Evolutionary conservation across 1,140 invertebrate species (phyloP), one percentile per base, ranked within the genome.

Genomic region (Pseudachorutes palmiensis): DNA sequence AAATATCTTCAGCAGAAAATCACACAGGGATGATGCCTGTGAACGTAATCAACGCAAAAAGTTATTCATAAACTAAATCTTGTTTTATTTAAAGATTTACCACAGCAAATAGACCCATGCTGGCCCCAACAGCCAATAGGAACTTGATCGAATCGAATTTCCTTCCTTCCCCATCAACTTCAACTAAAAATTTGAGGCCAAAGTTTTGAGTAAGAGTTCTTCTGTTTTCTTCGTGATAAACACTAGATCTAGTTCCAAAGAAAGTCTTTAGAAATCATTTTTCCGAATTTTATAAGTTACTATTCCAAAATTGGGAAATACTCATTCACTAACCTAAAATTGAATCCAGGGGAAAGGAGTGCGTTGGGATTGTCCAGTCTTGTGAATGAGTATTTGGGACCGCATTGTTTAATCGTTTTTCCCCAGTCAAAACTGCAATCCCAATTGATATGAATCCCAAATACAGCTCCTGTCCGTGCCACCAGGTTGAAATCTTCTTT

Each of bases 351-450:
- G 3, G 76, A 74, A 30, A 76, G 65, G 41, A 62, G 64, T 9
- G 74, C 74, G 36, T 75, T 33, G 0, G 74, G 70, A 55, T 77
- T 74, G 72, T 79, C 78, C n/a, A 78, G 28, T 76, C 83, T 66
- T 71, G 72, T 29, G 70, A 84, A 84, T 2, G 62, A 73, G 73
- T 84, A 84, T 48, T 74, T 75, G 2, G 83, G 83, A 32, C 77
- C 65, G 71, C 83, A 84, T 2, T 79, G 70, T 3, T 78, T 73
- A 5, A 74, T 68, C 3, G 59, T 41, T 36, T 66, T 41, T 66
- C 77, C 72, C 51, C 75, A 76, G 76, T 84, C 82, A 31, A 84
- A 75, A 72, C 83, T 78, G 75, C 83, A 84, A 62, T 81, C 75
- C 83, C 83, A 84, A 45, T 77, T 68, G 9, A 83, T 81, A 16